Conservation (phyloP, 2,888 invertebrate species). For the Drosophila kanekoi region DNA sequence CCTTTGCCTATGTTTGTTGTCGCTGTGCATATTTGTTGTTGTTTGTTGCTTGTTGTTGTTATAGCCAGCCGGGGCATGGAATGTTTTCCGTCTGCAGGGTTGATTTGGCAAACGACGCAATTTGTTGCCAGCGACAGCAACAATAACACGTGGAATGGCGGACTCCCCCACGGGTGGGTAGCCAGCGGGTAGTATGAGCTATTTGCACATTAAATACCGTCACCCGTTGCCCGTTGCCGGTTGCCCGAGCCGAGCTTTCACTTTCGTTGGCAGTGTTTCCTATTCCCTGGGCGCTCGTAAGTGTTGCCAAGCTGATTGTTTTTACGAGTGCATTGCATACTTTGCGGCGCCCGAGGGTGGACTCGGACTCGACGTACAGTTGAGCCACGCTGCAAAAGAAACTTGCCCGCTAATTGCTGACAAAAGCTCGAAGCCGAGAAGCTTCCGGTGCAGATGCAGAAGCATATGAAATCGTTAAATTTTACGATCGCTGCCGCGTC, state of each 20-base stretch:
- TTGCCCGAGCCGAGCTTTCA: constrained; percentile 48
- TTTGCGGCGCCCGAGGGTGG: constrained; percentile 62
- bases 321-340: constrained; percentile 71
- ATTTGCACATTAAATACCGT: constrained; percentile 82
- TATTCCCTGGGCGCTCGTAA: constrained; percentile 70
- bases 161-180: constrained; percentile 1
- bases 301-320: constrained; percentile 75
- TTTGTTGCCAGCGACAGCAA: constrained; percentile 66
- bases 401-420: constrained; percentile 59
- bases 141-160: constrained; percentile 50
- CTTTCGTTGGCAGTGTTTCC: constrained; percentile 40
- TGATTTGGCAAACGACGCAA: constrained; percentile 78
- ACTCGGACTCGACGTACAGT: constrained; percentile 55
- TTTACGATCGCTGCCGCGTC: constrained; percentile 77
- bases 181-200: constrained; percentile 56
- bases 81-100: constrained; percentile 66
- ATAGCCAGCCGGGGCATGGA: constrained; percentile 24
- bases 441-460: constrained; percentile 29
- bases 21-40: constrained; percentile 60
- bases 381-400: constrained; percentile 21
- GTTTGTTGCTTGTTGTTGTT: constrained; percentile 61
- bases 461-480: constrained; percentile 74
- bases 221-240: constrained; percentile 70
- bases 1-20: constrained; percentile 54
- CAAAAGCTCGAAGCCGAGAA: constrained; percentile 34